These are phyloP conservation scores for Benitochromis conjunctus DNA, from an alignment of 2,113 vertebrate genomes.

Conservation along the genomic window DNA sequence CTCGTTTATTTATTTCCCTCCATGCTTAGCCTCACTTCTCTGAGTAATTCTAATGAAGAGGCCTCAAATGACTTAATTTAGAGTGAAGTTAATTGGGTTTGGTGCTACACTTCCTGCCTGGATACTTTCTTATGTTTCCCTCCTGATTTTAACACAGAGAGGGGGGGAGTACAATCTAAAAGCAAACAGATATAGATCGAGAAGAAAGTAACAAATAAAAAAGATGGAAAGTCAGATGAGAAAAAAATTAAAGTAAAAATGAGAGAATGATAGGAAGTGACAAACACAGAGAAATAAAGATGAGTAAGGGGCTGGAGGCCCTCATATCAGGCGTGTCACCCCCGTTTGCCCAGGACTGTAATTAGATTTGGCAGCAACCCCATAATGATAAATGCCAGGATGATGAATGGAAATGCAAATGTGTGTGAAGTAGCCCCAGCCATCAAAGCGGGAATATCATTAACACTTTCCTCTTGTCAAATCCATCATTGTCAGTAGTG, in stretches of 20 bases:
- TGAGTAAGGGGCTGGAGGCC: conserved; percentile 75
- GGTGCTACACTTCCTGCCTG: conserved; percentile 85
- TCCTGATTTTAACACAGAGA: conserved; percentile 17
- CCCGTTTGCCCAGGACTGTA: conserved; percentile 92
- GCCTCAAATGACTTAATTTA: conserved; percentile 82
- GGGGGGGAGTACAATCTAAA: background rate
- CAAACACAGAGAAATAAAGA: conserved; percentile 53
- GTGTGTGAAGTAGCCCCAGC: conserved; percentile 86
- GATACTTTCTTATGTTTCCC: conserved; percentile 79
- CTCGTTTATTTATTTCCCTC: conserved; percentile 56
- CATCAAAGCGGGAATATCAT: conserved; percentile 87
- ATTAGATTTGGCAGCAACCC: conserved; percentile 96
- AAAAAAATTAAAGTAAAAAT: conserved; percentile 39
- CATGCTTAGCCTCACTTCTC: conserved; percentile 35
- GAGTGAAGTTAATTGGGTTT: conserved; percentile 90
- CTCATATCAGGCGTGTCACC: conserved; percentile 75
- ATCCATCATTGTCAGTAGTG: conserved; percentile 92
- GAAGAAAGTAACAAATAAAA: conserved; percentile 29
- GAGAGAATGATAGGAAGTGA: conserved; percentile 47
- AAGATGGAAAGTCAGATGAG: conserved; percentile 18
- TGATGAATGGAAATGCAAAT: conserved; percentile 99
- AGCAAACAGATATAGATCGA: conserved; percentile 30
- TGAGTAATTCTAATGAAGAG: conserved; percentile 80
- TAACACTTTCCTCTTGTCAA: conserved; percentile 91
- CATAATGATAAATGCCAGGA: conserved; percentile 90